Evolutionary conservation across 2,888 invertebrate genomes (phyloP), one percentile per base, ranked within the genome.

Genomic region (Pristionchus exspectatus): DNA sequence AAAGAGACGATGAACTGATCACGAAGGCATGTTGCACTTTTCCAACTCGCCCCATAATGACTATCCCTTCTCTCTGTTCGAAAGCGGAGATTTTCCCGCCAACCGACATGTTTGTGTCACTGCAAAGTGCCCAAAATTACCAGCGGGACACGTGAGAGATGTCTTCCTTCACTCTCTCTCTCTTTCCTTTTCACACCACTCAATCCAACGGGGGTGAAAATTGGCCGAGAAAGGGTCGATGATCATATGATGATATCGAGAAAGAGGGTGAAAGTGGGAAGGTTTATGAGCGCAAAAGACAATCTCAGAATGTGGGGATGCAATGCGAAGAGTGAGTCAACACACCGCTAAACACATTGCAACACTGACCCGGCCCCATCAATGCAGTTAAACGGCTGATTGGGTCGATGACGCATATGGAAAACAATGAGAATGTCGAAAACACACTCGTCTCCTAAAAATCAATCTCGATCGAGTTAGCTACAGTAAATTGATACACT

Each of bases 41-140:
- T 54, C 30, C 81, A 3, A 44, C 54, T 50, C 50, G 38, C 81
- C 50, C 38, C 38, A 44, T 83, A 83, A 83, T 56, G 5, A 27
- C 66, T 66, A n/a, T 27, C 66, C 27, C 27, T 30, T 69, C 18
- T 69, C 69, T 44, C 74, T 24, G 21, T 77, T 21, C 24, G 44
- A 77, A 44, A 77, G 81, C 5, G 50, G 27, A 54, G 81, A 81
- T 81, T 81, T 44, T 81, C 81, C 81, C 81, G 81, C 81, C 81
- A 81, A 81, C 44, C 72, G n/a, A 81, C n/a, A 54, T 81, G 81
- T 81, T 81, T 81, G 77, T 77, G 81, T 74, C 50, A 16, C 18
- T 33, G 16, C 50, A 81, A 81, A 81, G 81, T 81, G 81, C 81
- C 59, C 38, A n/a, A 50, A 81, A 81, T 81, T 81, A 81, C 50